Base-by-base conservation (phyloP, 2,797 vertebrate species). In the Percopsis omiscomaycus region DNA sequence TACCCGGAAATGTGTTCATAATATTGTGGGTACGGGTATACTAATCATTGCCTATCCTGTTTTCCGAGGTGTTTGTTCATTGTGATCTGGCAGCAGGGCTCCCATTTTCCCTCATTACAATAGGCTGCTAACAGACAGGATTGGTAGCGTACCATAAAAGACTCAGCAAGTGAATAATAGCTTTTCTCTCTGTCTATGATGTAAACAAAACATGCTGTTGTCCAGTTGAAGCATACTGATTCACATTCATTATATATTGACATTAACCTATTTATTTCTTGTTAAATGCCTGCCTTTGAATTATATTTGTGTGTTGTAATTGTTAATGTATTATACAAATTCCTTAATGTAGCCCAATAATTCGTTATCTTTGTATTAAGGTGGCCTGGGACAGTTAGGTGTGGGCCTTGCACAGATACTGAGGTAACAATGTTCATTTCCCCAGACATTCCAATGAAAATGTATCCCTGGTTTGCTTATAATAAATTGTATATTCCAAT, bases 341-440 rank as follows among this genome's bases (percentile, higher is more conserved):
- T 37, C 2, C 32, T 37, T 12, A 48, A 12, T 48, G n/a, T 48
- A n/a, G 47, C 12, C 10, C 12, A 12, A 48, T 48, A 13, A 27
- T 55, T 66, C 3, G n/a, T 16, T 78, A 14, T 74, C 1, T 83
- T 28, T 61, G 61, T 74, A 4, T 66, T 57, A 77, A 94, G 92
- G 93, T 78, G 92, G 92, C 47, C 89, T 94, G 16, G 92, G 93
- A 55, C 93, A 94, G 76, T 85, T 94, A 68, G 93, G 93, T 63
- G 81, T 91, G 55, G 93, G 92, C 22, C 88, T 94, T 1, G 93
- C 92, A 2, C 77, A 92, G 65, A 80, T 92, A 54, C 72, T 94
- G 58, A 92, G 92, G 93, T 94, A 75, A 82, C 32, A 90, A 84
- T 45, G 32, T 3, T 42, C 0, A 9, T 68, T 58, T 2, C 1